Percentiles rank a stretch among this genome's conserved stretches.
phyloP scores from a whole-genome alignment of 2,113 vertebrate species.

The Crotalus viridis region DNA sequence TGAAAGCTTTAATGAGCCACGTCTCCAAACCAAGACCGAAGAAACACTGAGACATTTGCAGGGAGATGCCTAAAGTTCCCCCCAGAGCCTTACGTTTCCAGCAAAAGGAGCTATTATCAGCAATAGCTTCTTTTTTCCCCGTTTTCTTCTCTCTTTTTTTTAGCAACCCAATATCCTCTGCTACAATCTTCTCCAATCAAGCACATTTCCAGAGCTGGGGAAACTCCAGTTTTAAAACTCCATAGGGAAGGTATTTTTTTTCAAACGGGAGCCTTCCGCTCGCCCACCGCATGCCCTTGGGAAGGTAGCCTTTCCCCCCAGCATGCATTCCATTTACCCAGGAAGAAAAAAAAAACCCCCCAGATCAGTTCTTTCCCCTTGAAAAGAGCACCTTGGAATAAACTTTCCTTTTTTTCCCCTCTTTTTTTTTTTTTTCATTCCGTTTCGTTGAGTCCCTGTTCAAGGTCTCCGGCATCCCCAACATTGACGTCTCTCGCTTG shows the following conservation, averaged over 20 bases:
- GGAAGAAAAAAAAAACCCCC: neutral
- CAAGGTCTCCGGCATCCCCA: neutral
- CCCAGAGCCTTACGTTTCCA: neutral
- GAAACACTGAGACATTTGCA: neutral
- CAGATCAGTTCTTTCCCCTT: neutral
- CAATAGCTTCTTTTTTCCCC: neutral
- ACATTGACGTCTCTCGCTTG: neutral
- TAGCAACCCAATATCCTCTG: neutral
- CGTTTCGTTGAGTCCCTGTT: neutral
- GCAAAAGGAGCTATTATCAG: neutral
- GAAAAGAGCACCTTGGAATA: neutral
- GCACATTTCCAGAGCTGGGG: neutral
- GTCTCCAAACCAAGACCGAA: neutral
- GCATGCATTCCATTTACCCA: neutral
- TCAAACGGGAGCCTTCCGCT: neutral
- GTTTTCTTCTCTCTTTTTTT: fast-evolving
- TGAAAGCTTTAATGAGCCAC: neutral
- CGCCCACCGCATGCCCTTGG: neutral
- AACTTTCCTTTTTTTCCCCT: neutral
- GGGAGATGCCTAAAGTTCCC: neutral
- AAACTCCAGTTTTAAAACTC: neutral
- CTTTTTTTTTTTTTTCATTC: neutral
- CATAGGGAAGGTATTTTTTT: neutral
- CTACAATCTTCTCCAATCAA: neutral
- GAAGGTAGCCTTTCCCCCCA: neutral